phyloP scores from a whole-genome alignment of 2,113 vertebrate genomes.

The Pomatorhinus ruficollis region DNA sequence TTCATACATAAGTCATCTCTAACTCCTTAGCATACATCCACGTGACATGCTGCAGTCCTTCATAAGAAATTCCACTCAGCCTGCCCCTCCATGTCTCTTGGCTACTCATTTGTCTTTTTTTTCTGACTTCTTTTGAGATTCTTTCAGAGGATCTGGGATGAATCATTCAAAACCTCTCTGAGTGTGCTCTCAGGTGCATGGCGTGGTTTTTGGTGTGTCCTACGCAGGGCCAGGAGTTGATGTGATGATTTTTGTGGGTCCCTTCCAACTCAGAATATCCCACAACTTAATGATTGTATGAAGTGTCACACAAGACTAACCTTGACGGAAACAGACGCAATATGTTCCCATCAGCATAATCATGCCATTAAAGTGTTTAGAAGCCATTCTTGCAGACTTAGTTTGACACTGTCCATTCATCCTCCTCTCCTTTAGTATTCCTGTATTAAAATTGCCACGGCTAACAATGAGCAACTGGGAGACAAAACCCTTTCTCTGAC shows the following conservation, averaged over 20 bases:
- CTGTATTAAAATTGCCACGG: background rate
- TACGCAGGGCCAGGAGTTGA: background rate
- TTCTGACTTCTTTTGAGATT: background rate
- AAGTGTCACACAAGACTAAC: background rate
- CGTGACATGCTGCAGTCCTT: rapidly evolving
- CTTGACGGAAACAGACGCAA: background rate
- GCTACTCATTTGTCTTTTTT: background rate
- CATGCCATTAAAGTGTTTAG: background rate
- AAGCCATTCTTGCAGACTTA: background rate
- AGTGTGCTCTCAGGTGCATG: background rate
- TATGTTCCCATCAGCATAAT: background rate
- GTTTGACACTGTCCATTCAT: background rate
- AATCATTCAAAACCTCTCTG: background rate
- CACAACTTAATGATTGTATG: background rate
- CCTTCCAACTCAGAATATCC: background rate
- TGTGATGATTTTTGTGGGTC: rapidly evolving
- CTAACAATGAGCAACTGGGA: background rate
- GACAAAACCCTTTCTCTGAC: background rate
- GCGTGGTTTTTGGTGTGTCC: background rate
- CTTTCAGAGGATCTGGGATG: background rate
- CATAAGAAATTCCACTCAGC: background rate
- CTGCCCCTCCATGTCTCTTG: background rate
- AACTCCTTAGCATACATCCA: background rate
- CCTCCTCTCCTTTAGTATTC: background rate
- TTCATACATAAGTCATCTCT: background rate